Evolutionary conservation across 2,797 vertebrate species (phyloP), one percentile per base, ranked within the genome.

Genomic region (Pseudomugil tenellus): DNA sequence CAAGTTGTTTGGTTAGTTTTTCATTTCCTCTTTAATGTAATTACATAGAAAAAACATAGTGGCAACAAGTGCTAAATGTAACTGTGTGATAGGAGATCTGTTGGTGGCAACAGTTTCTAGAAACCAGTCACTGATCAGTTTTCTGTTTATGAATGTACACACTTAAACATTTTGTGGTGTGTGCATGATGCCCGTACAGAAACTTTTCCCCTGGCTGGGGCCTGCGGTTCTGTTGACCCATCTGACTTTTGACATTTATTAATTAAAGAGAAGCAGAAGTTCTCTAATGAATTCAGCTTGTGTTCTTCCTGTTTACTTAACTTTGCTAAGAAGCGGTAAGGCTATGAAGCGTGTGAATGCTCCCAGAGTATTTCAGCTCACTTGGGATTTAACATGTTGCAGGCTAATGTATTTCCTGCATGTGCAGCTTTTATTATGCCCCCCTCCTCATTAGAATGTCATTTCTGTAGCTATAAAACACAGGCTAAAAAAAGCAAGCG

Each of bases 101-200:
- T 63, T 43, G 59, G 35, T 60, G 63, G 68, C 71, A 76, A 19
- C 58, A 23, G 23, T 41, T 63, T 69, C 31, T 52, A 68, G 78
- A 70, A 26, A 39, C 77, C 61, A 25, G 82, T 2, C 28, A 0
- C 76, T 78, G 79, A 85, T 55, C 16, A 46, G 67, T 31, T 69
- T 84, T 88, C 87, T 91, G 63, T 77, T 78, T 52, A 85, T 93
- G 91, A 92, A 70, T 89, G 88, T 55, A 31, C 81, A 72, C 83
- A 46, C 79, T 70, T 26, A 92, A 93, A 91, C 28, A 2, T 29
- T 3, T 4, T 39, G 11, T 56, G 16, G 85, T 84, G 82, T 73
- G 81, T 53, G 26, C 89, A 87, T 7, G 90, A 92, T 82, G 82
- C 53, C 39, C 58, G 11, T 17, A 9, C 0, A 85, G 87, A 85